Evolutionary conservation across 2,113 vertebrate genomes (phyloP).

Genomic region (Daphoenositta chrysoptera): DNA sequence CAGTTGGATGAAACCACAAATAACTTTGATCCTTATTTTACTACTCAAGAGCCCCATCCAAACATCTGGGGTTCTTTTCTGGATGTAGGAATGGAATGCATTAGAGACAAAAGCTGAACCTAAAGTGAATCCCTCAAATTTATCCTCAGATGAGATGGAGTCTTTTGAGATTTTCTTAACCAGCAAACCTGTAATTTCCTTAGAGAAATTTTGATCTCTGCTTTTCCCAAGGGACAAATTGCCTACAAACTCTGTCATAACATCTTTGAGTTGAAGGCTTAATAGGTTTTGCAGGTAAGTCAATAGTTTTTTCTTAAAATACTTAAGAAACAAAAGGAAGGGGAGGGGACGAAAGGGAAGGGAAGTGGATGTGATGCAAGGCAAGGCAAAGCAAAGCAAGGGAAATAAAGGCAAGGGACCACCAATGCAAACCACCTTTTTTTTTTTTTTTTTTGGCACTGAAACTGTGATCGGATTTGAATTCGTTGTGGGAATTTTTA

Average conservation of each 20-base stretch:
- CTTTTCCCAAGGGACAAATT: background rate
- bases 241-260: background rate
- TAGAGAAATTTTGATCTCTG: conserved; percentile 8
- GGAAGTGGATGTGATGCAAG: background rate
- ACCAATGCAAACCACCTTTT: fast-evolving
- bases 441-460: background rate
- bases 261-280: background rate
- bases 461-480: background rate
- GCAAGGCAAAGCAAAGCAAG: background rate
- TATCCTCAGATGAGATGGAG: background rate
- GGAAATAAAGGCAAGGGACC: background rate
- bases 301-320: conserved; percentile 6
- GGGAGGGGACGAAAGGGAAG: fast-evolving
- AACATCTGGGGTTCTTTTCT: background rate
- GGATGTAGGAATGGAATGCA: background rate
- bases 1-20: background rate
- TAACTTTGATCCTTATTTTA: background rate
- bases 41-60: background rate
- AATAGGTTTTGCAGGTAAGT: background rate
- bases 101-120: background rate
- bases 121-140: background rate
- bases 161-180: background rate
- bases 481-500: background rate
- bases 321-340: background rate
- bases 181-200: conserved; percentile 10